Percentiles rank a stretch among this genome's conserved stretches.
Evolutionary conservation across 1,140 invertebrate genomes (phyloP).

Genomic region (Hycleus cichorii): DNA sequence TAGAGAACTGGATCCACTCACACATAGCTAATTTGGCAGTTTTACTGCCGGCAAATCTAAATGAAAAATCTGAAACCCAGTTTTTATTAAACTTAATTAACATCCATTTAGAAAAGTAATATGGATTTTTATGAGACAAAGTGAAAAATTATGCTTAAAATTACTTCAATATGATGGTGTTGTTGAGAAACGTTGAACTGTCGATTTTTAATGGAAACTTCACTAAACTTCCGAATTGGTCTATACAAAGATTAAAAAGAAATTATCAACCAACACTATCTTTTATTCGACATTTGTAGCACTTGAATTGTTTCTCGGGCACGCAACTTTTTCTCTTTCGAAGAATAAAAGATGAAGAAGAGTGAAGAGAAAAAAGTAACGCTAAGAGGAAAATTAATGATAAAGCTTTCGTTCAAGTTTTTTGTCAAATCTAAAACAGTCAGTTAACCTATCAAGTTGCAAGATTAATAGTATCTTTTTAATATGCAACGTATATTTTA

Average conservation of each 20-base stretch:
- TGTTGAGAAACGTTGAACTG: not conserved
- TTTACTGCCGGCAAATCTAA: slow-evolving; percentile 16
- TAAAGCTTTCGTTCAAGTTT: too few relatives aligned
- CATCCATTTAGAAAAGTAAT: slow-evolving; percentile 17
- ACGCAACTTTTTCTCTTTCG: too few relatives aligned
- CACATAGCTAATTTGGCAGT: slow-evolving; percentile 19
- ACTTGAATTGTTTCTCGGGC: too few relatives aligned
- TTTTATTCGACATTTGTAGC: too few relatives aligned
- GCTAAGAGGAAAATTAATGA: too few relatives aligned
- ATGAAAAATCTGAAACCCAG: slow-evolving; percentile 24
- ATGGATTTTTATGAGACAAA: slow-evolving; percentile 14
- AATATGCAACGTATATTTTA: slow-evolving; percentile 15
- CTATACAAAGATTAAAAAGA: not conserved
- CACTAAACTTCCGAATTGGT: not conserved
- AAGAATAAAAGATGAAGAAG: too few relatives aligned
- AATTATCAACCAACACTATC: too few relatives aligned
- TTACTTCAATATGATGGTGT: not conserved
- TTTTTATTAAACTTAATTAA: slow-evolving; percentile 26
- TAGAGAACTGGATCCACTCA: slow-evolving; percentile 7
- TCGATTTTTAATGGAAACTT: not conserved
- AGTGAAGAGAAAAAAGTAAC: too few relatives aligned
- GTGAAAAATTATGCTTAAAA: slow-evolving; percentile 2
- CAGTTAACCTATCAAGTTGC: too few relatives aligned
- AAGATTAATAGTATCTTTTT: slow-evolving; percentile 13
- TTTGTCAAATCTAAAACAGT: too few relatives aligned